These are phyloP conservation scores for Drosophila sturtevanti DNA, from an alignment of 1,140 invertebrate genomes.

Conservation along the genomic window DNA sequence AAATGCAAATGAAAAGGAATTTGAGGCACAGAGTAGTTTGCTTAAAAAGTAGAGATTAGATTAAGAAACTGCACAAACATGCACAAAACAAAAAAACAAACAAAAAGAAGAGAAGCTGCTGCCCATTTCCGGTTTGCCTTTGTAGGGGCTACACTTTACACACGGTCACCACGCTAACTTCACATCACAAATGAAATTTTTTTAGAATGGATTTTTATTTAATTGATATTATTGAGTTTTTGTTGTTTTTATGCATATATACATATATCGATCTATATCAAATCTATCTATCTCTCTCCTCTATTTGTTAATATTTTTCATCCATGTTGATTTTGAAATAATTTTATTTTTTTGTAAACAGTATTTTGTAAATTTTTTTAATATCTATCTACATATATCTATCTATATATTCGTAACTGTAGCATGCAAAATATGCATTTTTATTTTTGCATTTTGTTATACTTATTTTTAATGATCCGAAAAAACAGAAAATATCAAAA, in stretches of 20 bases:
- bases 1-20: conserved; percentile 79
- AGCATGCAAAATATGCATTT: conserved; percentile 29
- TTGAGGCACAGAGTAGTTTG: conserved; percentile 75
- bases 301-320: conserved; percentile 36
- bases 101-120: conserved; percentile 41
- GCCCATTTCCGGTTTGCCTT: conserved; percentile 68
- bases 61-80: conserved; percentile 27
- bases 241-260: conserved; percentile 52
- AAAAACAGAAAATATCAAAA: background rate
- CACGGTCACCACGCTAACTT: background rate
- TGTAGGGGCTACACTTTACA: conserved; percentile 59
- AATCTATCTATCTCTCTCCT: conserved; percentile 18
- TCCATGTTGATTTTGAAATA: conserved; percentile 47
- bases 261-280: conserved; percentile 41
- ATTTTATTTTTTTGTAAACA: conserved; percentile 41
- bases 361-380: conserved; percentile 53
- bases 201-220: conserved; percentile 48
- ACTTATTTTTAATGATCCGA: conserved; percentile 38
- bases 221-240: conserved; percentile 60
- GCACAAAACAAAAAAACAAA: conserved; percentile 19
- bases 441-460: conserved; percentile 53
- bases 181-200: conserved; percentile 39
- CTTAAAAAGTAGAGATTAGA: conserved; percentile 64
- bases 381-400: conserved; percentile 15
- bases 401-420: background rate